Base-by-base conservation (phyloP, 2,888 invertebrate genomes). In the Drosophila yooni region DNA sequence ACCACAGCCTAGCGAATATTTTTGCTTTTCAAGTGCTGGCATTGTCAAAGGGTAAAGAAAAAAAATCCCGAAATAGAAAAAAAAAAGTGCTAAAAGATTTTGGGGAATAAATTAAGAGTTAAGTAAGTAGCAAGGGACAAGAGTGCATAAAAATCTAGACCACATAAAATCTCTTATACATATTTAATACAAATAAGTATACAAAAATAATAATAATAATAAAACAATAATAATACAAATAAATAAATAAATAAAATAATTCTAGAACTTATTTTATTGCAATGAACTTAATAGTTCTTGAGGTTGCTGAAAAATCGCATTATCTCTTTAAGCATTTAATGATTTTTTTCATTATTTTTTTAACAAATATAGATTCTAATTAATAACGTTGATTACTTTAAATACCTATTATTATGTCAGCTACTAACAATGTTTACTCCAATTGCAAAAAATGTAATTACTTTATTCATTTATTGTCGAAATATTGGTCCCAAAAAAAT, bases 11-110 rank as follows among this genome's bases (percentile, higher is more conserved):
- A 36, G 50, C 65, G 31, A 43, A 78, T 38, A 40, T 57, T 61
- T 52, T 15, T 8, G 13, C 56, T 43, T 48, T 63, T 79, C 79
- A 76, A 76, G 73, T 74, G 54, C 21, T 25, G 34, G 15, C 60
- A 68, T 56, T 51, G 36, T 29, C 15, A 21, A 21, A 46, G 31
- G 3, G 7, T 15, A 38, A 15, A 68, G 53, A 68, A 33, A 40
- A 15, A 13, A 3, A 8, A 13, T 29, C 56, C 10, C 33, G 21
- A 46, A 46, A 46, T 25, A 3, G 25, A n/a, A 27, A 50, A 53
- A 36, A 11, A 36, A 11, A 63, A 21, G 18, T 62, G 2, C 8
- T 3, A 11, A 11, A n/a, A 7, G 48, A 6, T 8, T 57, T 15
- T 3, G 7, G 15, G 8, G 11, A 51, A 27, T 51, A 33, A 59